A percentile compares a stretch with the other conserved stretches of the same genome.
Conservation (phyloP, 1,140 invertebrate genomes). For the Drosophila suzukii region DNA sequence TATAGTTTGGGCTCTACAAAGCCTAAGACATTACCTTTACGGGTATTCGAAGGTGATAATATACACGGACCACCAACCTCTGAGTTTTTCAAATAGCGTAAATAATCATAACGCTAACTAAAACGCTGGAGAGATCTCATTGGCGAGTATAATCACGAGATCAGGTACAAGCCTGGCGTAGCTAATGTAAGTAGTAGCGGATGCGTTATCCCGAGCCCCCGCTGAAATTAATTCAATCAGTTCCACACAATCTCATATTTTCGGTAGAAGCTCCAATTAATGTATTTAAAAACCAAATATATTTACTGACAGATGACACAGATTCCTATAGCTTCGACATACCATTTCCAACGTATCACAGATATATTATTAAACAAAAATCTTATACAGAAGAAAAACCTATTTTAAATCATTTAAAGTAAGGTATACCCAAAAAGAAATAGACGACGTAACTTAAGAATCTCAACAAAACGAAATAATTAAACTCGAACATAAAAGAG, state of each 20-base stretch:
- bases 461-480: background rate
- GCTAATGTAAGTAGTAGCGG: background rate
- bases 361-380: background rate
- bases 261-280: background rate
- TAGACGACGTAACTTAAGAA: background rate
- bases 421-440: background rate
- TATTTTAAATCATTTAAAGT: background rate
- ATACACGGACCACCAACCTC: background rate
- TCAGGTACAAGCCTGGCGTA: slow-evolving; percentile 1
- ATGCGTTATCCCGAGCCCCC: background rate
- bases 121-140: background rate
- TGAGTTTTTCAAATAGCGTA: background rate
- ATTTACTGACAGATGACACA: too few species aligned
- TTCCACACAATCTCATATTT: background rate
- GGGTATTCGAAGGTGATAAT: slow-evolving; percentile 1
- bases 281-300: background rate
- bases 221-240: slow-evolving; percentile 1
- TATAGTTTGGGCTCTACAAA: background rate
- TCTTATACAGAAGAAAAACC: background rate
- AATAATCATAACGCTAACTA: background rate
- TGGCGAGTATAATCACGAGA: background rate
- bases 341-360: background rate
- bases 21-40: slow-evolving; percentile 1
- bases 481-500: background rate
- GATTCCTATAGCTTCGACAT: background rate